Conservation (phyloP, 2,113 vertebrate species). For the Cinclus cinclus region DNA sequence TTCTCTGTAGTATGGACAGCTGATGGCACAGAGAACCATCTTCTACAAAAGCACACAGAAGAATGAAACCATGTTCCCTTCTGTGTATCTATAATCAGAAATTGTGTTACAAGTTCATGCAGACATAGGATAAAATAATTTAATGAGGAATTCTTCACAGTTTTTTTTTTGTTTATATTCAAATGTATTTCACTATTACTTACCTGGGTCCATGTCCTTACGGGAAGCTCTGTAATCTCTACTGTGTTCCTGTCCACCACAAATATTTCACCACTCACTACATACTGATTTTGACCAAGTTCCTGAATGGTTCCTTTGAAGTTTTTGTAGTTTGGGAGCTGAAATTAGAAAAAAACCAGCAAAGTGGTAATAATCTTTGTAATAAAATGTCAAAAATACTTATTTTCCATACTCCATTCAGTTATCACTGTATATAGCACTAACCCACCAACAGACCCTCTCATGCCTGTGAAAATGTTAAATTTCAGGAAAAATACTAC, state of each 20-base stretch:
- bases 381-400: neutral
- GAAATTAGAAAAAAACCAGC: slow-evolving; percentile 32
- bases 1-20: neutral
- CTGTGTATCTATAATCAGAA: neutral
- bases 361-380: neutral
- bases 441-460: neutral
- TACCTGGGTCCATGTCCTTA: slow-evolving; percentile 98
- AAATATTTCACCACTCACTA: slow-evolving; percentile 94
- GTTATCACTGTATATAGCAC: neutral
- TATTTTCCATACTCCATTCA: neutral
- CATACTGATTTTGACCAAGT: slow-evolving; percentile 94
- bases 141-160: neutral
- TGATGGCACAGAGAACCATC: neutral
- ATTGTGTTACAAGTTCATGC: neutral
- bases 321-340: slow-evolving; percentile 98
- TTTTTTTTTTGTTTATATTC: neutral
- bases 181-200: neutral
- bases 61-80: neutral
- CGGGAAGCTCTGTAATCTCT: slow-evolving; percentile 96
- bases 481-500: neutral
- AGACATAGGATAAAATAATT: neutral
- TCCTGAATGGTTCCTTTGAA: slow-evolving; percentile 95
- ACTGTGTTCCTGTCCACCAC: slow-evolving; percentile 95
- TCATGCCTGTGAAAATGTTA: neutral
- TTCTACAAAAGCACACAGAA: neutral